Evolutionary conservation across 2,113 vertebrate genomes (phyloP).

Genomic region (Corythornis cristatus): DNA sequence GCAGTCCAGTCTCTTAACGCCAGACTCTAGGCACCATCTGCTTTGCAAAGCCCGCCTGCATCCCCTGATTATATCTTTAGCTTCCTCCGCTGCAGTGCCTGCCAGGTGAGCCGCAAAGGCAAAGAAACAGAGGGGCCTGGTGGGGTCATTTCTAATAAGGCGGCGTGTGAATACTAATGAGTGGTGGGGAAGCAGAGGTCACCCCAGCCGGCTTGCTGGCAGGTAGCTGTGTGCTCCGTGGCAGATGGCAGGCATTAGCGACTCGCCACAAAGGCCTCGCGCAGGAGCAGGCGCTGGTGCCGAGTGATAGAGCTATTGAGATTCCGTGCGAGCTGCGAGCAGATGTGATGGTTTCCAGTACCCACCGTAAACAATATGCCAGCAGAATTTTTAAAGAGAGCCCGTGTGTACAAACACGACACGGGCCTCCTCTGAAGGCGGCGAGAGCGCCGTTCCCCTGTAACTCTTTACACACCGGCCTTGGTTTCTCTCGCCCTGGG

Average conservation of each 20-base stretch:
- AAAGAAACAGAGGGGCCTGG: slow-evolving; percentile 75
- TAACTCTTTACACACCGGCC: slow-evolving; percentile 44
- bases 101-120: slow-evolving; percentile 84
- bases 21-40: slow-evolving; percentile 80
- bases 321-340: slow-evolving; percentile 81
- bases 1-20: slow-evolving; percentile 73
- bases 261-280: slow-evolving; percentile 81
- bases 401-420: slow-evolving; percentile 81
- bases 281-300: slow-evolving; percentile 71
- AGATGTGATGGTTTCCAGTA: slow-evolving; percentile 83
- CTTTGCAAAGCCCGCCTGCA: slow-evolving; percentile 75
- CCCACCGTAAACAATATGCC: slow-evolving; percentile 82
- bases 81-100: slow-evolving; percentile 78
- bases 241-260: slow-evolving; percentile 88
- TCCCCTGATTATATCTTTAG: slow-evolving; percentile 80
- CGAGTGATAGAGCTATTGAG: slow-evolving; percentile 83
- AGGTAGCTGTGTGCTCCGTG: slow-evolving; percentile 84
- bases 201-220: slow-evolving; percentile 79
- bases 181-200: slow-evolving; percentile 81
- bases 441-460: slow-evolving; percentile 29
- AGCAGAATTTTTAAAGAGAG: slow-evolving; percentile 81
- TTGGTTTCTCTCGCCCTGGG: neutral
- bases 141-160: slow-evolving; percentile 83
- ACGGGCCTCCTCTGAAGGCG: slow-evolving; percentile 62
- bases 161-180: slow-evolving; percentile 83